A percentile compares a stretch with the other conserved stretches of the same genome.
These are phyloP conservation scores for Caenorhabditis becei DNA, from an alignment of 2,888 invertebrate species.

Conservation along the genomic window DNA sequence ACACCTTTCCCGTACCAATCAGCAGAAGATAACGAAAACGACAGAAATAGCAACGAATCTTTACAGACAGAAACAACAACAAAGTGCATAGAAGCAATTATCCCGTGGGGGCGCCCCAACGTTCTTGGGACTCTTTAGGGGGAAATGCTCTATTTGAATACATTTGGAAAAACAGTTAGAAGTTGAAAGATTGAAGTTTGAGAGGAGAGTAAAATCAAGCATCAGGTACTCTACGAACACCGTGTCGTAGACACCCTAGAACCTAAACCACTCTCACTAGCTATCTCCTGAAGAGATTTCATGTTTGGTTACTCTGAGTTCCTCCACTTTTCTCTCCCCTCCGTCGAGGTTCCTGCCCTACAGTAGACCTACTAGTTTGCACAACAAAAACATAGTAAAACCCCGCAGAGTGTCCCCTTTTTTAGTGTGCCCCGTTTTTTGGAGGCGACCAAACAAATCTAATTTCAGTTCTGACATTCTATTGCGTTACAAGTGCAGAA, in stretches of 20 bases:
- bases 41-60: not conserved
- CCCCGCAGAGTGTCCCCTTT: not conserved
- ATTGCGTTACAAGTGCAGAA: not conserved
- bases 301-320: no score
- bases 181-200: not conserved
- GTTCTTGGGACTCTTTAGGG: not conserved
- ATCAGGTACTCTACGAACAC: no score
- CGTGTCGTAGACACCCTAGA: no score
- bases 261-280: no score
- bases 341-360: not conserved
- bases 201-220: no score
- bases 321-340: no score
- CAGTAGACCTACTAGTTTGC: not conserved
- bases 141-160: slow-evolving; percentile 5
- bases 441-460: not conserved
- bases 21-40: no score
- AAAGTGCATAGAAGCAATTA: slow-evolving; percentile 5
- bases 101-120: not conserved
- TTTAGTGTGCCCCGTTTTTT: not conserved
- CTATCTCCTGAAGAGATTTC: no score
- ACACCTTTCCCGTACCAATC: no score
- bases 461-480: slow-evolving; percentile 6
- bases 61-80: slow-evolving; percentile 7
- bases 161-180: not conserved
- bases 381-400: not conserved